Evolutionary conservation across 2,113 vertebrate genomes (phyloP), one percentile per base, ranked within the genome.

Genomic region (Anolis carolinensis): DNA sequence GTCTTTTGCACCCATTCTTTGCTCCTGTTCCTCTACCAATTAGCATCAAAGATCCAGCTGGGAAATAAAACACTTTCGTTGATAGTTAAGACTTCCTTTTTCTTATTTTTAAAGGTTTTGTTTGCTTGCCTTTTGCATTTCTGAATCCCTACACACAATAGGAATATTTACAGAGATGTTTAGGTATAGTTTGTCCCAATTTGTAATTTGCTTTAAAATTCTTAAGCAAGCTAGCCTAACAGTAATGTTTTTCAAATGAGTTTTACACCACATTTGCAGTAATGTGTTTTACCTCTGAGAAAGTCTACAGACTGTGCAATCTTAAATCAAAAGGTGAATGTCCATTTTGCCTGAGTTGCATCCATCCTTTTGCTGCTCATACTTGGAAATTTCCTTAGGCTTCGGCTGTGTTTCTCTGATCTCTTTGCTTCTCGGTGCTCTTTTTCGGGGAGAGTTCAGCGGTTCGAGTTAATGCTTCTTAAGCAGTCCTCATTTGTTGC

Each of bases 401-500:
- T 11, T 3, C 50, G 23, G 11, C 25, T 25, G n/a, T 10, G 5
- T 36, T 70, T 87, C 81, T 14, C 76, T 34, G 36, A 70, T 39
- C 62, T 18, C 10, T 44, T 44, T 5, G 39, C 39, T 44, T 44
- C 39, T 44, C 39, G 39, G 39, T 13, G 32, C 27, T 63, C 68
- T 81, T 73, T 63, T 39, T 71, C 88, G 10, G 36, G 30, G 52
- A 76, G 89, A 68, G 39, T 18, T 4, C 3, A 7, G 5, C 48
- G 6, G 30, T 18, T 39, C 21, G 74, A 78, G 39, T 67, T 67
- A 78, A 68, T 78, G 85, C 1, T 1, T 1, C 9, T 11, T 21
- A 36, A 32, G 7, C 50, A 21, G 27, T 80, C 89, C 88, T 86
- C 81, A 70, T 92, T 90, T 59, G 84, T 68, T 89, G 83, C 70